Percentiles rank a stretch among this genome's conserved stretches.
Conservation (phyloP, 2,888 invertebrate genomes). For the Callyntrura sp. region DNA sequence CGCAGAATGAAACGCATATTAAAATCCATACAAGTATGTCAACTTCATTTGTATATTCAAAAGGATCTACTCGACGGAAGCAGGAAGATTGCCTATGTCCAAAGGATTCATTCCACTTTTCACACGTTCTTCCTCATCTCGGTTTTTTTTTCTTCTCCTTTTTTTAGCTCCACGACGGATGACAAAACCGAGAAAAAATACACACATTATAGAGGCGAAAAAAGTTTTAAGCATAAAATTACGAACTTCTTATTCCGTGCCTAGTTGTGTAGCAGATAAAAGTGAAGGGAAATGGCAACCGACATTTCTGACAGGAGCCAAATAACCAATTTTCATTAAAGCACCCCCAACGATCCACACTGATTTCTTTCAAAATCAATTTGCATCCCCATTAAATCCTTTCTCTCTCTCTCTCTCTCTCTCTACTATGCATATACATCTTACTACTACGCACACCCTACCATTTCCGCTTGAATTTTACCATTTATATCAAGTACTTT, state of each 20-base stretch:
- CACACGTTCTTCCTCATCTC: background rate
- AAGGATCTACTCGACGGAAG: constrained; percentile 16
- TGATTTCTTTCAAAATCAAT: constrained; percentile 79
- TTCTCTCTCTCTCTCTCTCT: constrained; percentile 34
- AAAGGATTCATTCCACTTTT: constrained; percentile 53
- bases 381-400: constrained; percentile 78
- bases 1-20: background rate
- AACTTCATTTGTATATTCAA: constrained; percentile 63
- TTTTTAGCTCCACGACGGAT: constrained; percentile 23
- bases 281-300: constrained; percentile 74
- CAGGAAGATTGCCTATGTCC: constrained; percentile 53
- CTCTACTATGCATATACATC: no score
- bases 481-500: background rate
- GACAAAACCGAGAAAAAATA: constrained; percentile 43
- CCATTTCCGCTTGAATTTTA: background rate
- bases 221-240: constrained; percentile 64
- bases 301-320: constrained; percentile 76
- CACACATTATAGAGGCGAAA: constrained; percentile 20
- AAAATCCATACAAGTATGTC: constrained; percentile 45
- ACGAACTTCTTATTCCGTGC: constrained; percentile 61
- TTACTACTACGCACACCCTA: no score
- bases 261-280: constrained; percentile 71
- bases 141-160: background rate
- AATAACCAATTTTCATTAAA: constrained; percentile 79
- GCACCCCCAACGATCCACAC: constrained; percentile 77